Percentiles rank a stretch among this genome's conserved stretches.
Conservation (phyloP, 1,140 invertebrate genomes). For the Drepana arcuata region DNA sequence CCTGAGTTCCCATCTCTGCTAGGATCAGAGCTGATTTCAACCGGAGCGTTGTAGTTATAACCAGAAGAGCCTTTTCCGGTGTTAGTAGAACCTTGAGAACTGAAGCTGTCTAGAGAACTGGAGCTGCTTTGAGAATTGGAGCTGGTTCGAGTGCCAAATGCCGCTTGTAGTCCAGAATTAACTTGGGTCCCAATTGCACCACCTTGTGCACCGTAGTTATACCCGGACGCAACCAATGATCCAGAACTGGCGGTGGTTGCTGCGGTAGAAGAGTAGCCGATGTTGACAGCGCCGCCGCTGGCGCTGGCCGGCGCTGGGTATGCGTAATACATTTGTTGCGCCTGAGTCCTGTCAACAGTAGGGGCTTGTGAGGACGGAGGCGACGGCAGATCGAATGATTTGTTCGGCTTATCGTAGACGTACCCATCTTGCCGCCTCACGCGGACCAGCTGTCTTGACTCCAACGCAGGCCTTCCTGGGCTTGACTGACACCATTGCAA, state of each 20-base stretch:
- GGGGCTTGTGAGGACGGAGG: slow-evolving; percentile 29
- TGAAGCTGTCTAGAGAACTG: no score
- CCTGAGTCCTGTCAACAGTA: slow-evolving; percentile 41
- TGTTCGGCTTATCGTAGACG: slow-evolving; percentile 42
- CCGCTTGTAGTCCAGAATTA: no score
- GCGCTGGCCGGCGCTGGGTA: slow-evolving; percentile 33
- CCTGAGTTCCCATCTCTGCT: neutral
- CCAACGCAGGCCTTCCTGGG: slow-evolving; percentile 1
- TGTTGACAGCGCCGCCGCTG: slow-evolving; percentile 17
- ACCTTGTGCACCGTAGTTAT: slow-evolving; percentile 15
- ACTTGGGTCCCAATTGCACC: neutral
- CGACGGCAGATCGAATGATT: slow-evolving; percentile 48
- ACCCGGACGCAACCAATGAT: slow-evolving; percentile 4
- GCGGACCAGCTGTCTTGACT: slow-evolving; percentile 14
- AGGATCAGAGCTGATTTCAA: neutral
- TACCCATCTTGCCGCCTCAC: slow-evolving; percentile 45
- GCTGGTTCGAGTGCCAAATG: no score
- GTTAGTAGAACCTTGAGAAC: slow-evolving; percentile 1
- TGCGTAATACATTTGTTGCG: slow-evolving; percentile 52
- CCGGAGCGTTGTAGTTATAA: slow-evolving; percentile 12
- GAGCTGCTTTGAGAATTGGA: no score
- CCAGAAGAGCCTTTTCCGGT: slow-evolving; percentile 2
- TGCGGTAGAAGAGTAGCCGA: slow-evolving; percentile 11
- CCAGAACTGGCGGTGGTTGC: slow-evolving; percentile 5
- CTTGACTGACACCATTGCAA: slow-evolving; percentile 1